phyloP scores from a whole-genome alignment of 2,888 invertebrate genomes.

The Meiosimyza platycephala region DNA sequence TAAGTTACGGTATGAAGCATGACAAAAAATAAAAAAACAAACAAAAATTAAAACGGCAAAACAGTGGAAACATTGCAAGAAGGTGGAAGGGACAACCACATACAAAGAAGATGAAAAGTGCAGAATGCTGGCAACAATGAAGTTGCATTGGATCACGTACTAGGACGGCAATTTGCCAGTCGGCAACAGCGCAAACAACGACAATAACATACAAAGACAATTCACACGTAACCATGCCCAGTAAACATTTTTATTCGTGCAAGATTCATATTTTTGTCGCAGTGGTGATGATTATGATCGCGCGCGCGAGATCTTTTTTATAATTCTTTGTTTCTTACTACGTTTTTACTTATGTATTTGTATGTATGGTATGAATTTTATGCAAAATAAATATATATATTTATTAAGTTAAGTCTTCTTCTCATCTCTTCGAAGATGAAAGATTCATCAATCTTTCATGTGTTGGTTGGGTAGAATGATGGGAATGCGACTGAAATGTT shows the following conservation, averaged over 20 bases:
- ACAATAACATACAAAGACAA: slow-evolving; percentile 7
- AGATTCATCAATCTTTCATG: too few relatives aligned
- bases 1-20: slow-evolving; percentile 54
- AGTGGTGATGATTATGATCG: not conserved
- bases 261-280: not conserved
- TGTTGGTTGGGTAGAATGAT: too few relatives aligned
- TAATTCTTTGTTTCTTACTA: too few relatives aligned
- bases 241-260: too few relatives aligned
- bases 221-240: too few relatives aligned
- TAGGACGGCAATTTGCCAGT: slow-evolving; percentile 59
- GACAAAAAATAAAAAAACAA: not conserved
- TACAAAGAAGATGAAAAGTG: not conserved
- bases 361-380: too few relatives aligned
- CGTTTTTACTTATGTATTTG: too few relatives aligned
- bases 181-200: slow-evolving; percentile 35
- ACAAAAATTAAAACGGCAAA: not conserved
- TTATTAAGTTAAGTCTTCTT: too few relatives aligned
- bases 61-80: not conserved
- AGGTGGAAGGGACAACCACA: not conserved
- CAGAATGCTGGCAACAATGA: slow-evolving; percentile 40
- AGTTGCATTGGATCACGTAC: slow-evolving; percentile 62
- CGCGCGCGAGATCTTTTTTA: too few relatives aligned
- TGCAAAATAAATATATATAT: too few relatives aligned
- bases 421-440: too few relatives aligned
- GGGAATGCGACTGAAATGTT: too few relatives aligned